Evolutionary conservation across 1,140 invertebrate genomes (phyloP).

Genomic region (Zaprionus lachaisei): DNA sequence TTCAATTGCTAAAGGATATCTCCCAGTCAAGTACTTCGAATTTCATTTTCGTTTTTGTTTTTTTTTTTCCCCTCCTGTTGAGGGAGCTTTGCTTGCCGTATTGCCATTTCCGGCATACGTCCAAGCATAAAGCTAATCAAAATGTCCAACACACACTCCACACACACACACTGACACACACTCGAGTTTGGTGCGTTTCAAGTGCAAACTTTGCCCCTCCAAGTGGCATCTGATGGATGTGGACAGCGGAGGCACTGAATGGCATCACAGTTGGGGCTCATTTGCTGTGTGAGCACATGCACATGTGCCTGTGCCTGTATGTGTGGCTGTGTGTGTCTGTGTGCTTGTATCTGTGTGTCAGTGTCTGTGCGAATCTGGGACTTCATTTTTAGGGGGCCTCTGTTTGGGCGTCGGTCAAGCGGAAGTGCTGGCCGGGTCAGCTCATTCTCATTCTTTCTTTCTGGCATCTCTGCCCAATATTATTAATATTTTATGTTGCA

Average conservation of each 20-base stretch:
- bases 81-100: conserved; percentile 17
- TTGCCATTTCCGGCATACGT: conserved; percentile 62
- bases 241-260: not conserved
- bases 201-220: conserved; percentile 62
- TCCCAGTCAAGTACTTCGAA: conserved; percentile 26
- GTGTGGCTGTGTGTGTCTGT: conserved; percentile 15
- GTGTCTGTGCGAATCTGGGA: conserved; percentile 27
- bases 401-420: conserved; percentile 41
- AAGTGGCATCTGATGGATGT: conserved; percentile 30
- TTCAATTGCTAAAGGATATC: conserved; percentile 34
- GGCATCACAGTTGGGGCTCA: conserved; percentile 1
- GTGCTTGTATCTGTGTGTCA: not conserved
- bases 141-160: conserved; percentile 68
- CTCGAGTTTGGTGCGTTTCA: conserved; percentile 45
- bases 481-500: conserved; percentile 62
- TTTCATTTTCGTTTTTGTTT: conserved; percentile 20
- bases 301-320: not conserved
- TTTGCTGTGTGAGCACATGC: not conserved
- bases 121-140: conserved; percentile 76
- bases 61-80: conserved; percentile 4
- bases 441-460: conserved; percentile 1
- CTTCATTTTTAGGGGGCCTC: conserved; percentile 39
- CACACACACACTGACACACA: conserved; percentile 32
- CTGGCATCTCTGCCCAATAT: conserved; percentile 26
- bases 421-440: conserved; percentile 49